Evolutionary conservation across 2,113 vertebrate genomes (phyloP).

Genomic region (Amblyopsis rosae): DNA sequence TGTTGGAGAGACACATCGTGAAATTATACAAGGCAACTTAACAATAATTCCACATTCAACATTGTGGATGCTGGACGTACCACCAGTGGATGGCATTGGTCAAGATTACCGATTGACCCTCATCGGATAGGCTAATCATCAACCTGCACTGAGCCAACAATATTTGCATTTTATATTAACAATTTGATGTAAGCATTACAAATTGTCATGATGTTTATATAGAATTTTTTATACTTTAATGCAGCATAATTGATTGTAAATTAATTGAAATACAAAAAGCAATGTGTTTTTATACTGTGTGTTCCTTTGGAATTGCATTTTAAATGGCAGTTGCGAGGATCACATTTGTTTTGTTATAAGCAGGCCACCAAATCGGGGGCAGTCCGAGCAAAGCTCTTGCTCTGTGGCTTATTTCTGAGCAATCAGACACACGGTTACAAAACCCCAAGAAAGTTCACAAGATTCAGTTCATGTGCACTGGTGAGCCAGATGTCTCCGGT

Average conservation of each 20-base stretch:
- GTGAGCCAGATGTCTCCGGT: slow-evolving; percentile 33
- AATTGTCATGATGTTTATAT: neutral
- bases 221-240: neutral
- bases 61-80: slow-evolving; percentile 3
- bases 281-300: slow-evolving; percentile 43
- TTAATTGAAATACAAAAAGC: slow-evolving; percentile 42
- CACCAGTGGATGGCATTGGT: neutral
- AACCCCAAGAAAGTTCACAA: slow-evolving; percentile 59
- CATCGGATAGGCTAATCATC: neutral
- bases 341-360: neutral
- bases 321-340: slow-evolving; percentile 30
- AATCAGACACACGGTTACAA: neutral
- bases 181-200: slow-evolving; percentile 7
- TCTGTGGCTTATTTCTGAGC: neutral
- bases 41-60: neutral
- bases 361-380: slow-evolving; percentile 6
- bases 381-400: neutral
- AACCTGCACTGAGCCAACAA: slow-evolving; percentile 7
- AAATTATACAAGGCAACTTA: slow-evolving; percentile 71
- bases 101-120: neutral
- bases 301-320: slow-evolving; percentile 13
- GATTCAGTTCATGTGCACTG: slow-evolving; percentile 35
- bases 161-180: neutral
- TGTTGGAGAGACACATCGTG: slow-evolving; percentile 85
- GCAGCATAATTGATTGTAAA: slow-evolving; percentile 22